Percentiles rank a stretch among this genome's conserved stretches.
These are phyloP conservation scores for Halcyon badia DNA, from an alignment of 2,797 vertebrate species.

Conservation along the genomic window DNA sequence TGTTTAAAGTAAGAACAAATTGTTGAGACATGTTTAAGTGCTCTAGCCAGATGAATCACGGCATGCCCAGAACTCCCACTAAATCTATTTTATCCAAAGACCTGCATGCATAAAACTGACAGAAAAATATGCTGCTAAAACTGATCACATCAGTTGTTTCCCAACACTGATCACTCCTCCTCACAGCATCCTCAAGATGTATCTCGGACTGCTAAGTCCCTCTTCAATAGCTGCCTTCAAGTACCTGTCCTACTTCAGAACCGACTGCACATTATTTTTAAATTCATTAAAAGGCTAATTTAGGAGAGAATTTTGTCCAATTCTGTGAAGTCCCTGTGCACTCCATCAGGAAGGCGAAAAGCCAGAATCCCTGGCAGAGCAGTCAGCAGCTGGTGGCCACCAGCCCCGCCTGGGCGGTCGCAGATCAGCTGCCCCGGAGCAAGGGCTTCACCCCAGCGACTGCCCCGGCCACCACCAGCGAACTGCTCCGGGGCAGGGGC, in stretches of 20 bases:
- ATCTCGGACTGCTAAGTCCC: not conserved
- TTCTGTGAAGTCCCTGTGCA: not conserved
- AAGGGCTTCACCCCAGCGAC: not conserved
- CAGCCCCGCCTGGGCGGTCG: not conserved
- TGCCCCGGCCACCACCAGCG: fast-evolving
- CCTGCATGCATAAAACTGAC: conserved; percentile 11
- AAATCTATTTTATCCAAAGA: conserved; percentile 44
- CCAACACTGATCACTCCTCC: conserved; percentile 14
- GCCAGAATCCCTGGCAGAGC: not conserved
- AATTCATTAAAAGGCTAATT: not conserved
- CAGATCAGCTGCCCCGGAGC: not conserved
- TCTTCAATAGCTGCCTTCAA: not conserved
- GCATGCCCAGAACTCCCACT: conserved; percentile 52
- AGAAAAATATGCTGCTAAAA: conserved; percentile 48
- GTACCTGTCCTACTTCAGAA: not conserved
- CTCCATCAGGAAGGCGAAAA: not conserved
- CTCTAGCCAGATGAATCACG: conserved; percentile 37
- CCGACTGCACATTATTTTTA: not conserved
- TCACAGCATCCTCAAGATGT: not conserved
- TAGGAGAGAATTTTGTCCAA: not conserved
- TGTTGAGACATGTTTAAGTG: not conserved
- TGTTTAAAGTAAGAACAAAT: conserved; percentile 39
- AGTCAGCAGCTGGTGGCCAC: not conserved
- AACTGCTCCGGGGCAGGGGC: not conserved
- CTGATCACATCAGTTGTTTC: conserved; percentile 22